Evolutionary conservation across 1,140 invertebrate genomes (phyloP), one percentile per base, ranked within the genome.

Genomic region (Megalonaias nervosa): DNA sequence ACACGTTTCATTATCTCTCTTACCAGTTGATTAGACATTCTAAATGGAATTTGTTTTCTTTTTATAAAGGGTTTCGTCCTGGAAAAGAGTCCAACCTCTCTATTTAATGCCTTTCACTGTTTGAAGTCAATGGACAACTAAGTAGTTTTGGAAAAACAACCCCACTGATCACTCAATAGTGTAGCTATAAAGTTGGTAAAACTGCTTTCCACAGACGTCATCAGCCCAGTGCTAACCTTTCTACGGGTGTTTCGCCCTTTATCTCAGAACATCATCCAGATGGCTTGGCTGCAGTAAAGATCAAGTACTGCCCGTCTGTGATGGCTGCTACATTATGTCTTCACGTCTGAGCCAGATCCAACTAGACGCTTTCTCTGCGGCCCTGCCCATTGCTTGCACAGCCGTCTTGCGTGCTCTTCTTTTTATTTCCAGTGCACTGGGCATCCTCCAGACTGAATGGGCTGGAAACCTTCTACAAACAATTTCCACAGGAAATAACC

Each of bases 381-480:
- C 55, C n/a, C 57, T 66, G 17, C 62, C 71, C 55, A 57, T 26
- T 56, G 60, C 55, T 16, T 71, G 16, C 2, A 31, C 55, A 17
- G 57, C 60, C 17, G 59, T 79, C 16, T 75, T 79, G 6, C 68
- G 2, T 57, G n/a, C 66, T 67, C 11, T 61, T 16, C 55, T 31
- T 26, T 62, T 70, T 26, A 76, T 60, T 11, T 75, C 66, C 67
- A 74, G 23, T 72, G 21, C 12, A 23, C 13, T 48, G 1, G 74
- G 60, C 70, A 76, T 60, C 31, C 57, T 76, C 70, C 71, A 76
- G 1, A 72, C 57, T 31, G 74, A 80, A 19, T 68, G 71, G 23
- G 72, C 67, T 68, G 80, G 73, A 48, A 79, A 79, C 14, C 73
- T 69, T 71, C 76, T 79, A n/a, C 74, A 75, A 16, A 70, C 74